A percentile compares a stretch with the other conserved stretches of the same genome.
These are phyloP conservation scores for Parnassius glacialis DNA, from an alignment of 2,888 invertebrate species.

Conservation along the genomic window DNA sequence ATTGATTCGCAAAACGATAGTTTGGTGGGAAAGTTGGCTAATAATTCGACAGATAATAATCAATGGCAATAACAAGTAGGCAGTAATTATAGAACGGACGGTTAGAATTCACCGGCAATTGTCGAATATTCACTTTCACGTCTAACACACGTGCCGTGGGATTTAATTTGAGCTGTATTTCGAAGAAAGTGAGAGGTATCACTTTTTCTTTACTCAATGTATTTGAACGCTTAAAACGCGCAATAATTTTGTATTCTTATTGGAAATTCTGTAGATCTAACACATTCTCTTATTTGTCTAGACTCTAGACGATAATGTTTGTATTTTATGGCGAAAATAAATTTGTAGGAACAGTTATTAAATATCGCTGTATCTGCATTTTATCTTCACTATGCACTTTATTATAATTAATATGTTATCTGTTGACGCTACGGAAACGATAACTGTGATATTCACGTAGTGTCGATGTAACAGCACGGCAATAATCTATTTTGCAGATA, in stretches of 20 bases:
- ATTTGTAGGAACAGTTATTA: constrained; percentile 28
- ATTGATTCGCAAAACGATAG: constrained; percentile 31
- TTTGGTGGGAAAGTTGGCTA: constrained; percentile 53
- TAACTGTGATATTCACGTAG: constrained; percentile 28
- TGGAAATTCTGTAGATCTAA: constrained; percentile 8
- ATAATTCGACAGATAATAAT: constrained; percentile 47
- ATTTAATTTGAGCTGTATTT: constrained; percentile 54
- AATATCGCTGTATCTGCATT: constrained; percentile 24
- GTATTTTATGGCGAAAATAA: constrained; percentile 19
- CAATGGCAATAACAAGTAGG: constrained; percentile 47
- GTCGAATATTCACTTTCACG: constrained; percentile 69
- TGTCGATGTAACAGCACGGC: constrained; percentile 31
- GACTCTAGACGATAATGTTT: constrained; percentile 20
- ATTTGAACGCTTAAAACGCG: constrained; percentile 45
- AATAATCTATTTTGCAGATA: constrained; percentile 37
- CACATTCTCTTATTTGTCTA: constrained; percentile 8
- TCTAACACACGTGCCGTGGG: constrained; percentile 44
- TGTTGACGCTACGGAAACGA: constrained; percentile 33
- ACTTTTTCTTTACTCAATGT: constrained; percentile 69
- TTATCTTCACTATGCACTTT: constrained; percentile 27
- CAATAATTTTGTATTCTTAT: constrained; percentile 19
- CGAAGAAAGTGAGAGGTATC: constrained; percentile 71
- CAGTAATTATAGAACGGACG: constrained; percentile 46
- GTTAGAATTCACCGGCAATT: constrained; percentile 44
- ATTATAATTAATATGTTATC: constrained; percentile 31